phyloP scores from a whole-genome alignment of 2,888 invertebrate species.

The Lycia hirtaria region DNA sequence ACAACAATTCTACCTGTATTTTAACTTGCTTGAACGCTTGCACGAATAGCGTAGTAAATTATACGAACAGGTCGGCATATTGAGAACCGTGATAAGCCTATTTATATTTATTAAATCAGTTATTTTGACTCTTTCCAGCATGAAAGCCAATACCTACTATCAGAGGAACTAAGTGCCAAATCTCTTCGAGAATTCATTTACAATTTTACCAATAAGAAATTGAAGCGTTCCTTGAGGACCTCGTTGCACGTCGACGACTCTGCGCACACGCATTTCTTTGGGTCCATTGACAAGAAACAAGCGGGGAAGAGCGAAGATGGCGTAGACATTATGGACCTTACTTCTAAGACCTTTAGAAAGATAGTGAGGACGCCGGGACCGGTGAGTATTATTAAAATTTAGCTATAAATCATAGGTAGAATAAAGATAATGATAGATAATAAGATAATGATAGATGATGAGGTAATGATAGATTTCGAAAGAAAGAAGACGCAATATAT shows the following conservation, averaged over 20 bases:
- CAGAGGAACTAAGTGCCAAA: constrained; percentile 77
- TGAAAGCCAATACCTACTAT: constrained; percentile 88
- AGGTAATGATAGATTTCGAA: too few relatives aligned
- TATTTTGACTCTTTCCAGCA: constrained; percentile 74
- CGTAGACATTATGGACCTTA: constrained; percentile 87
- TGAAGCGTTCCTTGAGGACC: constrained; percentile 74
- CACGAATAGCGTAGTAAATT: too few relatives aligned
- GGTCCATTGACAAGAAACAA: constrained; percentile 50
- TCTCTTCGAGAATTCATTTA: constrained; percentile 82
- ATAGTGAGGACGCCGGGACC: constrained; percentile 86
- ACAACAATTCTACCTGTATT: too few relatives aligned
- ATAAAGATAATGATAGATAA: too few relatives aligned
- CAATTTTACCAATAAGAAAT: constrained; percentile 75
- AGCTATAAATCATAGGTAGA: too few relatives aligned
- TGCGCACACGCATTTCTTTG: constrained; percentile 74
- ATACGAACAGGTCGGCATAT: too few relatives aligned
- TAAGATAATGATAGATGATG: too few relatives aligned
- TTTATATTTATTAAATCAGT: not conserved
- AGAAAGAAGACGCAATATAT: too few relatives aligned
- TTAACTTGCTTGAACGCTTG: too few relatives aligned
- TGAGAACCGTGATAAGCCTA: too few relatives aligned
- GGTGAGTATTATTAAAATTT: constrained; percentile 68
- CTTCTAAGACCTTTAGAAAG: constrained; percentile 87
- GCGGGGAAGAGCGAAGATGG: constrained; percentile 51
- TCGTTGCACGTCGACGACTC: constrained; percentile 65